phyloP scores from a whole-genome alignment of 2,797 vertebrate species.

The Leptoclinus maculatus region DNA sequence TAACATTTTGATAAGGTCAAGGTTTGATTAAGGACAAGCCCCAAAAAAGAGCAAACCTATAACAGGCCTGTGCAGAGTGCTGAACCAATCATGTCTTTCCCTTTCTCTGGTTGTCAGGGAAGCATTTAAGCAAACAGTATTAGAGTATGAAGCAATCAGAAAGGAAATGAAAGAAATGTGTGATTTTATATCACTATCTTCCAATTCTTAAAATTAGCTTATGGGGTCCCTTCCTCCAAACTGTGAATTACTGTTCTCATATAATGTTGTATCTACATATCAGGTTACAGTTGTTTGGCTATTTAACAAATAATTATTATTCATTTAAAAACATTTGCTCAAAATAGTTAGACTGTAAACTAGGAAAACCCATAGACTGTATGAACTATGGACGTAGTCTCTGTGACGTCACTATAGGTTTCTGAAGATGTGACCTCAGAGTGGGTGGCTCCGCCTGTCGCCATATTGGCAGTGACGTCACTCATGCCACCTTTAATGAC shows the following conservation, averaged over 20 bases:
- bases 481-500: no score
- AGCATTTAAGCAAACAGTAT: not conserved
- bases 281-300: not conserved
- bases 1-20: slow-evolving; percentile 6
- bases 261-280: not conserved
- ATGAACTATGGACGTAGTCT: no score
- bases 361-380: no score
- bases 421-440: no score
- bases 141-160: not conserved
- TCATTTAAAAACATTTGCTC: no score
- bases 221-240: not conserved
- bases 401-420: no score
- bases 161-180: not conserved
- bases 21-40: not conserved
- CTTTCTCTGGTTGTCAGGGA: not conserved
- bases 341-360: no score
- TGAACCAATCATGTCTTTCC: not conserved
- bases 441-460: no score
- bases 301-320: not conserved
- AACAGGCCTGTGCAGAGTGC: not conserved
- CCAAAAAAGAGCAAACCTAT: not conserved
- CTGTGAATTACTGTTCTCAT: no score
- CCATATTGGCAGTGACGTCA: no score
- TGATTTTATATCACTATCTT: not conserved
- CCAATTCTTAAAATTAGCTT: no score